A percentile compares a stretch with the other conserved stretches of the same genome.
phyloP scores from a whole-genome alignment of 2,797 vertebrate species.

The Epinephelus malabaricus region DNA sequence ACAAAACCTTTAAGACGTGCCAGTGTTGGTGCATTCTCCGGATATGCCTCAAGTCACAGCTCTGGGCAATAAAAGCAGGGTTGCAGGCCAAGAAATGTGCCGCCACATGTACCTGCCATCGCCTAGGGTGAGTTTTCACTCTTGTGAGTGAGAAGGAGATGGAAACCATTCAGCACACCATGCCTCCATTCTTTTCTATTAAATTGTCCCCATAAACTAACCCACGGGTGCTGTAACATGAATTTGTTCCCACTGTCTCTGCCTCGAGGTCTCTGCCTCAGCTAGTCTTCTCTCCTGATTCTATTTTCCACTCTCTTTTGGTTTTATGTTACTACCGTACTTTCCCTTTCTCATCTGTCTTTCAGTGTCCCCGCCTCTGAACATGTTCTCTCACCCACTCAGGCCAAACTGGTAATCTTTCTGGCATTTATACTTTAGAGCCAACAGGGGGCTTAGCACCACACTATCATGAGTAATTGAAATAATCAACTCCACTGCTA shows the following conservation, averaged over 20 bases:
- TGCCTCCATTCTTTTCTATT: conserved; percentile 47
- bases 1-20: conserved; percentile 27
- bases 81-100: conserved; percentile 76
- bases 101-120: conserved; percentile 68
- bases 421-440: conserved; percentile 38
- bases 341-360: neutral
- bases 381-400: conserved; percentile 34
- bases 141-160: conserved; percentile 48
- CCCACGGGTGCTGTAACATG: conserved; percentile 42
- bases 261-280: conserved; percentile 4
- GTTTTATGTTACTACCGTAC: neutral
- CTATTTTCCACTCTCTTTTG: neutral
- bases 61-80: conserved; percentile 68
- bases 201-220: conserved; percentile 56
- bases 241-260: conserved; percentile 45
- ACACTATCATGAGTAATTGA: conserved; percentile 69
- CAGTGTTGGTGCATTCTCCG: conserved; percentile 58
- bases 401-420: conserved; percentile 53
- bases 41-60: conserved; percentile 76
- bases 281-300: conserved; percentile 1
- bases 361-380: conserved; percentile 15
- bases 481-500: conserved; percentile 69
- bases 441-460: conserved; percentile 46
- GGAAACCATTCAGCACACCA: conserved; percentile 67
- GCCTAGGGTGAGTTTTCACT: conserved; percentile 69